Evolutionary conservation across 2,888 invertebrate genomes (phyloP).

Genomic region (Netelia melanura): DNA sequence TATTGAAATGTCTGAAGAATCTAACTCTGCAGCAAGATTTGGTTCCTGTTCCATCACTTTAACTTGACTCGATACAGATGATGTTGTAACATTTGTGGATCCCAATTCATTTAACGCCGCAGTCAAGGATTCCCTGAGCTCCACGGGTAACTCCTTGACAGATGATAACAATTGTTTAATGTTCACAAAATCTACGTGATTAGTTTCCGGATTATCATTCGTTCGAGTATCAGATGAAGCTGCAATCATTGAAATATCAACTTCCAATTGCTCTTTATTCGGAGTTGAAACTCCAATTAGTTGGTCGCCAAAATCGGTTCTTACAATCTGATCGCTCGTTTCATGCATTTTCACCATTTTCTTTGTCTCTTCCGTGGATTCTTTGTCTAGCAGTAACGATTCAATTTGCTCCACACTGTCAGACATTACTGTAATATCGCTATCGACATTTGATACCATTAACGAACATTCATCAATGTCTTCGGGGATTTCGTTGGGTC

Average conservation of each 20-base stretch:
- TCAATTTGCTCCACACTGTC: neutral
- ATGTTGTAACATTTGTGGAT: slow-evolving; percentile 65
- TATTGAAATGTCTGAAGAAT: neutral
- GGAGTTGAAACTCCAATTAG: neutral
- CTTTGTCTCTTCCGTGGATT: no score
- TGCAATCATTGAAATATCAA: neutral
- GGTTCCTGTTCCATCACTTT: neutral
- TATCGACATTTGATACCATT: neutral
- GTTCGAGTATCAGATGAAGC: neutral
- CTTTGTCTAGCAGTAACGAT: neutral
- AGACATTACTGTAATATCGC: neutral
- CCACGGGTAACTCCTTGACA: slow-evolving; percentile 80
- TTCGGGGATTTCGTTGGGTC: slow-evolving; percentile 30
- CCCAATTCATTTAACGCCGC: slow-evolving; percentile 79
- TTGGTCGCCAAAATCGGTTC: neutral
- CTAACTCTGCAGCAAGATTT: neutral
- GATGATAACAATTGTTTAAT: slow-evolving; percentile 79
- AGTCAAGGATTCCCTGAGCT: slow-evolving; percentile 79
- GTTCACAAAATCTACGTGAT: slow-evolving; percentile 63
- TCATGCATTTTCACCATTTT: neutral
- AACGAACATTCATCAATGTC: neutral
- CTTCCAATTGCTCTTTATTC: neutral
- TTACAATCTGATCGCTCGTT: neutral
- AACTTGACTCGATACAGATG: neutral
- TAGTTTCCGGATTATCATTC: neutral